Base-by-base conservation (phyloP, 2,797 vertebrate genomes). In the Rhodeus uyekii region DNA sequence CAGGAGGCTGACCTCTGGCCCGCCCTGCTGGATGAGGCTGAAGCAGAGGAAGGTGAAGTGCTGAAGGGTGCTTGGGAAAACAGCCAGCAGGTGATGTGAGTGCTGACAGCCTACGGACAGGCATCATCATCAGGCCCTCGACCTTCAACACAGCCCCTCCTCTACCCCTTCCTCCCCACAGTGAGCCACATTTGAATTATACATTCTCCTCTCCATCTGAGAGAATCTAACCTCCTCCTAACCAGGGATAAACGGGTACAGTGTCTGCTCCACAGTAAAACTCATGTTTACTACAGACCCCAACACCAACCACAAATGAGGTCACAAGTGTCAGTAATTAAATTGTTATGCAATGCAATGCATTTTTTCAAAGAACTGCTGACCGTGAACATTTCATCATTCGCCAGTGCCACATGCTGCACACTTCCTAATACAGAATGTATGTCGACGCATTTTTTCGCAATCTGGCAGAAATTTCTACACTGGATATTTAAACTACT, bases 111-210 rank as follows among this genome's bases (percentile, higher is more conserved):
- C 84, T 72, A 64, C 86, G 82, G 86, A 91, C 86, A 71, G 86
- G 86, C 80, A 64, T 75, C 60, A 64, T 53, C 69, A 81, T 63
- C 67, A 76, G 86, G 83, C 87, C 87, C 89, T 89, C 91, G 92
- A 93, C 92, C 93, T 94, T 92, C 88, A 89, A 78, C 76, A 75
- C 77, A 71, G 75, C 63, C 88, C 50, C 36, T 22, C 72, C 48
- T 88, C 89, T 87, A 89, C 91, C 88, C 91, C 87, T 85, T 86
- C 73, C 48, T 82, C 72, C 81, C 48, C 60, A 73, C 81, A 88
- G 87, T 87, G 84, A 83, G 84, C 86, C 68, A 34, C 83, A 87
- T 91, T 88, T 93, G 91, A 93, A 94, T 94, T 93, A 93, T 91
- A 91, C 90, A 92, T 93, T 65, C 67, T 68, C 80, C 50, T 85